phyloP scores from a whole-genome alignment of 2,797 vertebrate genomes.

The Coreius guichenoti region DNA sequence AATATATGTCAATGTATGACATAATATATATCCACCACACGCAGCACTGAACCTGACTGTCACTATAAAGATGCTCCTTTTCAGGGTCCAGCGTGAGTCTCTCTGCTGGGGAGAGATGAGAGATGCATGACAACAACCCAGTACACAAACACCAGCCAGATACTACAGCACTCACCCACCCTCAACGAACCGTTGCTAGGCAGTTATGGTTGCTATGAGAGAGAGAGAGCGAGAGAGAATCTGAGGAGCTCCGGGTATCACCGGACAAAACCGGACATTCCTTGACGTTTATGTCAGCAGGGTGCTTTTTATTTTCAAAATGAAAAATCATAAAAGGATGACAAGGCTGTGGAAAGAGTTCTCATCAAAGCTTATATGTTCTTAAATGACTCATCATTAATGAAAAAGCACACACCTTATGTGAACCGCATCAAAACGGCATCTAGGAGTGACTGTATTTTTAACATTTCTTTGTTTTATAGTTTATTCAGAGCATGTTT shows the following conservation, averaged over 20 bases:
- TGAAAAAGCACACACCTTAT: background rate
- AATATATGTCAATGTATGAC: too few species aligned
- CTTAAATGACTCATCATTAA: background rate
- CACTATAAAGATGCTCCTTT: conserved; percentile 36
- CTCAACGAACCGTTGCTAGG: conserved; percentile 81
- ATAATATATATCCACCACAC: background rate
- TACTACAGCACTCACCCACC: conserved; percentile 47
- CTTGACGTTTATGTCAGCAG: conserved; percentile 53
- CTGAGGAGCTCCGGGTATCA: conserved; percentile 42
- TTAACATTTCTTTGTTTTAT: background rate
- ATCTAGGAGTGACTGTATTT: background rate
- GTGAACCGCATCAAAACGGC: background rate
- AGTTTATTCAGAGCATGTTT: background rate
- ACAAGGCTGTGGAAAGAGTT: background rate
- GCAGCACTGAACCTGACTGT: background rate
- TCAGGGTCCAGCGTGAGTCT: conserved; percentile 43
- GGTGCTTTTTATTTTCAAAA: conserved; percentile 11
- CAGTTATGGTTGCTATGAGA: conserved; percentile 77
- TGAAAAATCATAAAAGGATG: background rate
- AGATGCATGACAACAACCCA: conserved; percentile 75
- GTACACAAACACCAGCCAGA: conserved; percentile 59
- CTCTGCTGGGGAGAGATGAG: conserved; percentile 62
- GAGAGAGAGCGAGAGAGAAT: conserved; percentile 28
- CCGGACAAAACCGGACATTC: conserved; percentile 71
- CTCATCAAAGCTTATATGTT: background rate